Base-by-base conservation (phyloP, 2,888 invertebrate species). In the Melanchra persicariae region DNA sequence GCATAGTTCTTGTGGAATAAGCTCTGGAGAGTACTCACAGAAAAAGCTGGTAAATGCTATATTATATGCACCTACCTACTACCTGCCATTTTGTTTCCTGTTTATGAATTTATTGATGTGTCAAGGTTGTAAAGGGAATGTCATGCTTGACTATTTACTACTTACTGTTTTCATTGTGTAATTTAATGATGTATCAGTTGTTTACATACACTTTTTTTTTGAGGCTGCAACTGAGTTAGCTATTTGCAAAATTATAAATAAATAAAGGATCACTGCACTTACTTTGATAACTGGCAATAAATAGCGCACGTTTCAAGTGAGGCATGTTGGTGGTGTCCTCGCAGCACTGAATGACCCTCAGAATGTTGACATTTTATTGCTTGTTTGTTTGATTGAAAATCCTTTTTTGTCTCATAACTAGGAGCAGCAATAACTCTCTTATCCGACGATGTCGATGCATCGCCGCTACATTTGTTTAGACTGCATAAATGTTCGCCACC, bases 261-360 rank as follows among this genome's bases (percentile, higher is more conserved):
- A 30, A 64, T 15, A 52, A 54, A 60, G 54, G 63, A 62, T 24
- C 17, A 52, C n/a, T 19, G 19, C 52, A 86, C 93, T 91, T 89
- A 95, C 96, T 95, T 95, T 65, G 94, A 95, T 75, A 96, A 85
- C 83, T 96, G 96, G 81, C 96, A 96, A 81, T 95, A 96, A 81
- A 96, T 94, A 75, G 94, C 94, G 89, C 96, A 95, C 58, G 95
- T 94, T 87, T 96, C 96, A 65, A 93, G 82, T 70, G 95, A 94
- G 57, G 91, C 90, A 85, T 96, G 95, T 80, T 94, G 93, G 73
- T 95, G 94, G 81, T 95, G 96, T 61, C 96, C 95, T 67, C 95
- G 87, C 22, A 96, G 90, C 55, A 95, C 94, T 71, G 94, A 93
- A 77, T 95, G 95, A 40, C 93, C 95, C 77, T 94, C 94, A 79